Percentiles rank a stretch among this genome's conserved stretches.
Conservation (phyloP, 2,113 vertebrate species). For the Albula goreensis region DNA sequence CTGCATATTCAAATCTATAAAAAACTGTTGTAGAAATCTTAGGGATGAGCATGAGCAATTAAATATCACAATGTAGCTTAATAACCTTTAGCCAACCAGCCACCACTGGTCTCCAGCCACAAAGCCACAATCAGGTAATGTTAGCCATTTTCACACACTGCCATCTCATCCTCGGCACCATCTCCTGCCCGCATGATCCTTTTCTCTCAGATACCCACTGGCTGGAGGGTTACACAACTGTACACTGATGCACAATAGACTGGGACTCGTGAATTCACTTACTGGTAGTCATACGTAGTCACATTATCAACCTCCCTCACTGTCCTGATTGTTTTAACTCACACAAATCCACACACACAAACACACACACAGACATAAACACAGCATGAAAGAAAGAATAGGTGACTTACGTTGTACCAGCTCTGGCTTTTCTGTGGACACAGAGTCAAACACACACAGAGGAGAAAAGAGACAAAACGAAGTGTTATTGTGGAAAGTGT, state of each 20-base stretch:
- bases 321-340: background rate
- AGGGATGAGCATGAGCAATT: too few species aligned
- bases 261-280: background rate
- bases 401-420: constrained; percentile 87
- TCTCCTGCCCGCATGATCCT: background rate
- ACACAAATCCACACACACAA: background rate
- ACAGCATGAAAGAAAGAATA: constrained; percentile 4
- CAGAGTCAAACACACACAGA: constrained; percentile 64
- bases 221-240: background rate
- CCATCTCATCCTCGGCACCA: background rate
- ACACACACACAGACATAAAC: background rate
- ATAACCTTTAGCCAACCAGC: background rate
- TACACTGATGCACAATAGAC: background rate
- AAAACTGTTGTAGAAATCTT: background rate
- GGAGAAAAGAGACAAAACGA: constrained; percentile 18
- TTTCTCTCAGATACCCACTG: background rate
- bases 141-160: background rate
- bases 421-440: constrained; percentile 89
- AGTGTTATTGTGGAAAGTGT: background rate
- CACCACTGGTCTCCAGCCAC: background rate
- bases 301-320: background rate
- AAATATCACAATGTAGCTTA: background rate
- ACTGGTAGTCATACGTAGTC: background rate
- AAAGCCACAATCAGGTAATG: background rate
- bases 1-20: background rate